A percentile compares a stretch with the other conserved stretches of the same genome.
Evolutionary conservation across 1,140 invertebrate genomes (phyloP).

Genomic region (Trialeurodes vaporariorum): DNA sequence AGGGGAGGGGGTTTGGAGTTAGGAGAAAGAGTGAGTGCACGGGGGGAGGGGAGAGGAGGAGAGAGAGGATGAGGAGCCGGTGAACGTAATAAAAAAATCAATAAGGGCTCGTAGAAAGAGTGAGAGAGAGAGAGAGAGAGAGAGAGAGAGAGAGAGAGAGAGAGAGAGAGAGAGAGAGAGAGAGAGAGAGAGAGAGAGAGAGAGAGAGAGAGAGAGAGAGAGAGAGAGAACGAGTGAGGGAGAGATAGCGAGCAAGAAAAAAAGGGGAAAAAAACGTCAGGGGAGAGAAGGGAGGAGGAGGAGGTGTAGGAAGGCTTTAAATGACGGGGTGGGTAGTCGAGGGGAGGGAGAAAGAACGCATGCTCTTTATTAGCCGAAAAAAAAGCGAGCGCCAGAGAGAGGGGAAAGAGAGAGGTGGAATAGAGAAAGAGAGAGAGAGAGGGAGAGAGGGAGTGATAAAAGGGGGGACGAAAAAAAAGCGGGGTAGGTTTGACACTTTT

Average conservation of each 20-base stretch:
- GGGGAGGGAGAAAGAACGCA: background rate
- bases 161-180: background rate
- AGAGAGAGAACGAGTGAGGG: too few species aligned
- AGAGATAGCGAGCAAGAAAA: too few species aligned
- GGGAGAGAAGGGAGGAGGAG: background rate
- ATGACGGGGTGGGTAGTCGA: background rate
- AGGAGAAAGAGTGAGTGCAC: background rate
- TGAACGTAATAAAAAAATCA: background rate
- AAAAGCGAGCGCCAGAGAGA: too few species aligned
- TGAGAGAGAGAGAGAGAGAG: background rate
- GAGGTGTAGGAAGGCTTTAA: background rate
- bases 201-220: background rate
- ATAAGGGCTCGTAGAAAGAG: background rate
- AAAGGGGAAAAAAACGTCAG: too few species aligned
- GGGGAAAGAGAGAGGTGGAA: too few species aligned
- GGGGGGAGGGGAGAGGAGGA: too few species aligned
- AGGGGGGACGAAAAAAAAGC: background rate
- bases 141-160: background rate
- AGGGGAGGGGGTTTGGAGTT: too few species aligned
- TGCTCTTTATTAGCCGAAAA: background rate
- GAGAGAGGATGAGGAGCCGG: background rate
- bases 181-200: background rate
- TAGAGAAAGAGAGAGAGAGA: too few species aligned
- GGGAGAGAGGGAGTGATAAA: too few species aligned
- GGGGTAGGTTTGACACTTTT: background rate